Evolutionary conservation across 2,797 vertebrate species (phyloP).

Genomic region (Hippoglossus hippoglossus): DNA sequence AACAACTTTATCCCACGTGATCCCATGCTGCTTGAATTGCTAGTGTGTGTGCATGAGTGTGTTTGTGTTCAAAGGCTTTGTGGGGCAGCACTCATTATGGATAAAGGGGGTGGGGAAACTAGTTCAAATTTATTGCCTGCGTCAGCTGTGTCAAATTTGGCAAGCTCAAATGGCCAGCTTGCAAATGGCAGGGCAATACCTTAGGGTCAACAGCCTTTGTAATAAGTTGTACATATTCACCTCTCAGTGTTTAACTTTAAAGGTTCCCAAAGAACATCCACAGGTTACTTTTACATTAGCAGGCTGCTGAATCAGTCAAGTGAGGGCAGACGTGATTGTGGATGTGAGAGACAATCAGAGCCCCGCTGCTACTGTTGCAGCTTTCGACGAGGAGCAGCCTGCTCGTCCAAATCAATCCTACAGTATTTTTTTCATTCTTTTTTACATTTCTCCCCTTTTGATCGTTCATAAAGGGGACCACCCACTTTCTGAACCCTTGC

Average conservation of each 20-base stretch:
- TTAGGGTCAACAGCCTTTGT: slow-evolving; percentile 76
- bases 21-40: slow-evolving; percentile 26
- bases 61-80: slow-evolving; percentile 68
- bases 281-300: slow-evolving; percentile 28
- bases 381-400: slow-evolving; percentile 24
- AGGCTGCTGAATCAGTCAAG: slow-evolving; percentile 27
- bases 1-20: slow-evolving; percentile 8
- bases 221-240: slow-evolving; percentile 68
- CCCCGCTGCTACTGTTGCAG: slow-evolving; percentile 1
- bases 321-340: slow-evolving; percentile 37
- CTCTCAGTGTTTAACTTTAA: slow-evolving; percentile 4
- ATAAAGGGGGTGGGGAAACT: slow-evolving; percentile 84
- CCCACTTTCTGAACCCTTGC: slow-evolving; percentile 82
- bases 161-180: slow-evolving; percentile 87
- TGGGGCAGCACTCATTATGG: slow-evolving; percentile 71
- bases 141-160: slow-evolving; percentile 89
- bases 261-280: slow-evolving; percentile 9
- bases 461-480: slow-evolving; percentile 79
- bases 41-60: slow-evolving; percentile 38
- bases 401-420: slow-evolving; percentile 44
- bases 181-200: slow-evolving; percentile 85
- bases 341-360: slow-evolving; percentile 20
- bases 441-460: slow-evolving; percentile 46
- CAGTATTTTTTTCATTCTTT: slow-evolving; percentile 22
- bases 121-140: slow-evolving; percentile 87